Evolutionary conservation across 2,888 invertebrate genomes (phyloP).

Genomic region (Encarsia formosa): DNA sequence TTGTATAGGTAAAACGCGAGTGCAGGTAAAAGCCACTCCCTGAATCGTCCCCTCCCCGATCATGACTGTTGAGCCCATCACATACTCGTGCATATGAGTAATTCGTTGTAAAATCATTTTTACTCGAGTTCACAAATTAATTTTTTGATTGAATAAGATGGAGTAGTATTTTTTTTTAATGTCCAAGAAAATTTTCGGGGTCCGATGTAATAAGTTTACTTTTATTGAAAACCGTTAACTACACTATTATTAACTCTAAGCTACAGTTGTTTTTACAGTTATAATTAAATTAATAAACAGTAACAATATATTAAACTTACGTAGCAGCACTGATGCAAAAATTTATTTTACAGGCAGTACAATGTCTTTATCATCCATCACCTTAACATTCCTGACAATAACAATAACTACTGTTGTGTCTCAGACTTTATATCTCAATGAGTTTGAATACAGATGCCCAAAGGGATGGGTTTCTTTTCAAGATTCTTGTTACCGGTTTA

Average conservation of each 20-base stretch:
- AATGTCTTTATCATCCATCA: slow-evolving; percentile 18
- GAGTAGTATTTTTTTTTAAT: too few relatives aligned
- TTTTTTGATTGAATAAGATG: too few relatives aligned
- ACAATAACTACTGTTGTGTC: slow-evolving; percentile 19
- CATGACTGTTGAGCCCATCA: slow-evolving; percentile 16
- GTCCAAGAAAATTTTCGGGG: too few relatives aligned
- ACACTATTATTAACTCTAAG: too few relatives aligned
- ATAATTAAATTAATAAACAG: too few relatives aligned
- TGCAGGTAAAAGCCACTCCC: slow-evolving; percentile 21
- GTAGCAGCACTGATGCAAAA: background rate
- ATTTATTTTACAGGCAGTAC: slow-evolving; percentile 15
- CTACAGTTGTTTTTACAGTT: too few relatives aligned
- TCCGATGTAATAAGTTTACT: too few relatives aligned
- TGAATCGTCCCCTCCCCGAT: slow-evolving; percentile 18
- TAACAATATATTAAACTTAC: too few relatives aligned
- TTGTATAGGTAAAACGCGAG: too few relatives aligned
- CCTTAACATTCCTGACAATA: slow-evolving; percentile 12
- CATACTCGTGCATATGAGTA: slow-evolving; percentile 14
- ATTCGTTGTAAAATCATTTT: background rate
- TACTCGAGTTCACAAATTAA: too few relatives aligned
- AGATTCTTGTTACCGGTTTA: slow-evolving; percentile 84
- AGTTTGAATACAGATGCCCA: slow-evolving; percentile 61
- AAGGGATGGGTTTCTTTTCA: slow-evolving; percentile 80
- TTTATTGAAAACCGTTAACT: too few relatives aligned
- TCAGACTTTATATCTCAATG: slow-evolving; percentile 38